Conservation (phyloP, 2,113 vertebrate genomes). For the Burhinus bistriatus region DNA sequence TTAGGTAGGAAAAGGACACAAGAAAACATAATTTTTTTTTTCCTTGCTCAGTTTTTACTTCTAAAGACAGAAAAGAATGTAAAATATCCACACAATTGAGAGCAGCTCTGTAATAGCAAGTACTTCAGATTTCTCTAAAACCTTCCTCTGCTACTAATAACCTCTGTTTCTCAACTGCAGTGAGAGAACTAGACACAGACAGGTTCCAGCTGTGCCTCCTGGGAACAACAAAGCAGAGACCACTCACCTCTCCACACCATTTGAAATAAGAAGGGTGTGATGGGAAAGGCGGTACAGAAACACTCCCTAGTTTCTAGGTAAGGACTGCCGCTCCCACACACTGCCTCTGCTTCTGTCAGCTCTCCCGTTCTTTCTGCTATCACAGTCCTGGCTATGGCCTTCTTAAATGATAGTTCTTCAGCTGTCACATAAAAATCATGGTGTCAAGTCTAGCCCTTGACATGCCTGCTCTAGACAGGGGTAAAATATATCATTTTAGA, state of each 20-base stretch:
- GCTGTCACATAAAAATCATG: neutral
- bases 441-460: neutral
- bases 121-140: neutral
- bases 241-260: neutral
- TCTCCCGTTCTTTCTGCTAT: neutral
- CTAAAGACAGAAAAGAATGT: neutral
- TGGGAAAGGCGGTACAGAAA: neutral
- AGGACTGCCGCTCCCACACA: neutral
- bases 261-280: neutral
- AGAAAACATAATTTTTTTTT: neutral
- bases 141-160: neutral
- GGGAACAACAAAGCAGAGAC: neutral
- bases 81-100: neutral
- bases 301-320: neutral
- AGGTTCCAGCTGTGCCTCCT: neutral
- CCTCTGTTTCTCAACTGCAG: neutral
- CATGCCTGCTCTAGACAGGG: neutral
- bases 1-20: neutral
- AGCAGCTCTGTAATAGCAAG: neutral
- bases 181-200: neutral
- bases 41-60: neutral
- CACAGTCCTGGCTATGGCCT: neutral
- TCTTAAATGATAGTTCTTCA: neutral
- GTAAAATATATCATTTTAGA: neutral
- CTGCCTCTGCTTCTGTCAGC: neutral